These are phyloP conservation scores for Echiichthys vipera DNA, from an alignment of 2,797 vertebrate species.

Conservation along the genomic window DNA sequence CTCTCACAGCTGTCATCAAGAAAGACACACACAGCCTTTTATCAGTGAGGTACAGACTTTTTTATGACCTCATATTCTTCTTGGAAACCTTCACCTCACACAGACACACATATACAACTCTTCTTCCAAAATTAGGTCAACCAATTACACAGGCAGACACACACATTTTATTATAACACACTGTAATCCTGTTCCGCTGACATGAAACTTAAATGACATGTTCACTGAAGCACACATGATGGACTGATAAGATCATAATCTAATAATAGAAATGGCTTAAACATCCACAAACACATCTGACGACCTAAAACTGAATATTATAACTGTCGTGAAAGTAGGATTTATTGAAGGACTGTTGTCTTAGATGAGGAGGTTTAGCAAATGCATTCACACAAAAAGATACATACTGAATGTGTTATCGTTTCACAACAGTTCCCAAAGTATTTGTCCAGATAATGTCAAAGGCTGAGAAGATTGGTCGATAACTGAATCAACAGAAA, in stretches of 20 bases:
- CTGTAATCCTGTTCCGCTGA: background rate
- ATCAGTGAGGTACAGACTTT: background rate
- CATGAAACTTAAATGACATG: background rate
- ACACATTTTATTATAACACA: conserved; percentile 1
- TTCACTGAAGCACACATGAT: background rate
- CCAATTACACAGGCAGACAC: background rate
- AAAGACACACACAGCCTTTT: conserved; percentile 54
- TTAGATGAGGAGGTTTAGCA: background rate
- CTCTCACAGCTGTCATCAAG: conserved; percentile 68
- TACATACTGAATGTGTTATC: background rate
- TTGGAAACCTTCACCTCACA: background rate
- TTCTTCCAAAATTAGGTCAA: background rate
- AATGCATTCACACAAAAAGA: background rate
- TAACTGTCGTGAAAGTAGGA: too few relatives aligned
- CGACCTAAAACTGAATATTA: background rate
- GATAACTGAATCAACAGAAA: background rate
- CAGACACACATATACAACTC: background rate
- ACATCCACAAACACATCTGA: background rate
- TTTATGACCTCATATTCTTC: too few relatives aligned
- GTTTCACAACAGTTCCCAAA: background rate
- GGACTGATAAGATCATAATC: background rate
- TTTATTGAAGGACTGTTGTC: background rate
- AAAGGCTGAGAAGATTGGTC: background rate
- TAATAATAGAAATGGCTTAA: background rate
- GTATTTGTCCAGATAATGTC: background rate